Base-by-base conservation (phyloP, 2,113 vertebrate genomes). In the Petrocephalus microphthalmus region DNA sequence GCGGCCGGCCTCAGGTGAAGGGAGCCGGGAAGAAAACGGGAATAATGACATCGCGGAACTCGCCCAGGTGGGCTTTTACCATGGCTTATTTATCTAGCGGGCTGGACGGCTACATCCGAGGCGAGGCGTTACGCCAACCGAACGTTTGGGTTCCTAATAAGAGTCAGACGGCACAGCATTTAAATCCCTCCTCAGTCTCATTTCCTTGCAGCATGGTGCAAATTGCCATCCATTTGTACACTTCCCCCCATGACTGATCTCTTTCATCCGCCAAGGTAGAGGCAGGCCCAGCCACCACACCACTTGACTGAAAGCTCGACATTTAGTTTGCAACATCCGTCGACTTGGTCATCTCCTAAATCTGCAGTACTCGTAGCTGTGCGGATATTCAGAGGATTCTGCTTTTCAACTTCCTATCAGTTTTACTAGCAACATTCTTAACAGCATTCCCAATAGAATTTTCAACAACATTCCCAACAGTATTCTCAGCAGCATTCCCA, bases 1-100 rank as follows among this genome's bases (percentile, higher is more conserved):
- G 90, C 64, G 57, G 88, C 87, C 54, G 88, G 78, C 71, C 74
- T 85, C 88, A 90, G 56, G 90, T 52, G 87, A 84, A 85, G 53
- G 51, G 33, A 29, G 53, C 78, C 57, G 29, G 20, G 42, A 67
- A 64, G 88, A 33, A 91, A 91, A 56, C 71, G 74, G 89, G 91
- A 89, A 91, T 89, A 7, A 37, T 54, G 81, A 52, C 33, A n/a
- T 20, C 11, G 13, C 29, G 10, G 5, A 71, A 71, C 42, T 7
- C 22, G n/a, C 0, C 22, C 33, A 19, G 49, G 29, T 78, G 29
- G 17, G 71, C 25, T 37, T 71, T 6, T 13, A 8, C 42, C 2
- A 7, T n/a, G 51, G 45, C 22, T 8, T 33, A 42, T 78, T 78
- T 78, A 42, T 42, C 37, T 19, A 78, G 33, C 10, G 71, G 29